These are phyloP conservation scores for Acanthurus tractus DNA, from an alignment of 2,797 vertebrate species.

Conservation along the genomic window DNA sequence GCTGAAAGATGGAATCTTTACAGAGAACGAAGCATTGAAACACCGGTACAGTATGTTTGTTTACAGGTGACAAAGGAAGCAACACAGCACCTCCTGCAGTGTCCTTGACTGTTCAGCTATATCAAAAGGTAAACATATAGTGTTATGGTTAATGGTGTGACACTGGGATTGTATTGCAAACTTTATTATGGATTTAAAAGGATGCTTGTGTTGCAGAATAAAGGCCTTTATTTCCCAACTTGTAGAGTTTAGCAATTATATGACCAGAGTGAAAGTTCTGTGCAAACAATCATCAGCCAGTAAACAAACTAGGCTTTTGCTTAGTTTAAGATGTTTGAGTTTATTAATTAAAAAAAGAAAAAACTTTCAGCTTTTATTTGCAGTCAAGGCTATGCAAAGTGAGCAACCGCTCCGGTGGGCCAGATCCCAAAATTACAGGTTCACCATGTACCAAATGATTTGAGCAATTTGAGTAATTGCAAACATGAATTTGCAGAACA, in stretches of 20 bases:
- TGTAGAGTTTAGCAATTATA: neutral
- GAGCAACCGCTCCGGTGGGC: neutral
- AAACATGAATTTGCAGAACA: neutral
- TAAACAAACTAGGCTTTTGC: neutral
- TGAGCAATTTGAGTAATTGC: neutral
- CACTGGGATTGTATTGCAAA: conserved; percentile 18
- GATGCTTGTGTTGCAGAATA: neutral
- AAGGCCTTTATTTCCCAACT: neutral
- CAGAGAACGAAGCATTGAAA: neutral
- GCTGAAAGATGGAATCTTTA: neutral
- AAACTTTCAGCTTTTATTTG: neutral
- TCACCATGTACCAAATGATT: neutral
- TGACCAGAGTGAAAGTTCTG: neutral
- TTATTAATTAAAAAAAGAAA: neutral
- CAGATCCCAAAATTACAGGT: neutral
- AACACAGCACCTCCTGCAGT: neutral
- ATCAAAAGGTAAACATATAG: conserved; percentile 15
- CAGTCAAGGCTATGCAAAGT: neutral
- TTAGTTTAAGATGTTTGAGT: neutral
- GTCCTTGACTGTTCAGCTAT: neutral
- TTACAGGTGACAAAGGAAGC: conserved; percentile 34
- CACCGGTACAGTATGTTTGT: conserved; percentile 19
- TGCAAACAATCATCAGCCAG: neutral
- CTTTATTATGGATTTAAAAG: neutral
- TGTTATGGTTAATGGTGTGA: neutral